These are phyloP conservation scores for Lamellibrachia satsuma DNA, from an alignment of 2,888 invertebrate species.

Conservation along the genomic window DNA sequence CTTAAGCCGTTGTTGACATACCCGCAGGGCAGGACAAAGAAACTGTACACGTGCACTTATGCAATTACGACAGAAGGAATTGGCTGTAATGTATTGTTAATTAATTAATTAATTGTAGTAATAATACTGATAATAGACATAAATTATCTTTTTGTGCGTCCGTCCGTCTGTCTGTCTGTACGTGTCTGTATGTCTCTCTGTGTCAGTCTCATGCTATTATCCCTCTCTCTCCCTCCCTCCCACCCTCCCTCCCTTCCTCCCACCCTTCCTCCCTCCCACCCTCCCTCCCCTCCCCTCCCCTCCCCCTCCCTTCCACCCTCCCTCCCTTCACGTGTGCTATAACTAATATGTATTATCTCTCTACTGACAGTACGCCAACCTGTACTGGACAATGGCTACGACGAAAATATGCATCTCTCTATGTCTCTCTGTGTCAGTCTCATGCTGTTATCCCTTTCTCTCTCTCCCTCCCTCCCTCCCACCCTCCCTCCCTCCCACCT, in stretches of 20 bases:
- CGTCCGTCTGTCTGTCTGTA: neutral
- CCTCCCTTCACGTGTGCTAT: neutral
- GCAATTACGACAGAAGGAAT: neutral
- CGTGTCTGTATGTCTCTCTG: neutral
- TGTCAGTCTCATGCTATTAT: neutral
- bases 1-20: neutral
- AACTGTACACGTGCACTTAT: neutral
- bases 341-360: neutral
- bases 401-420: neutral
- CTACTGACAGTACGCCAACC: neutral
- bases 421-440: neutral
- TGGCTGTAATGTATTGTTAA: neutral
- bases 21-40: neutral
- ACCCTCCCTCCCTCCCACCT: too few species aligned
- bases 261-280: neutral
- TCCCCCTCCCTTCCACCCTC: too few species aligned
- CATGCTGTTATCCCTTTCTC: neutral
- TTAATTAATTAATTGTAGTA: neutral
- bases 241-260: neutral
- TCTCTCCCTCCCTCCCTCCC: neutral
- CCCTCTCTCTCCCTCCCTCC: neutral
- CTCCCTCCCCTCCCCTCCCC: too few species aligned
- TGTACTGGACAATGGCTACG: too few species aligned
- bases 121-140: neutral
- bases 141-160: neutral